These are phyloP conservation scores for Chalcosyrphus nemorum DNA, from an alignment of 2,888 invertebrate genomes.

Conservation along the genomic window DNA sequence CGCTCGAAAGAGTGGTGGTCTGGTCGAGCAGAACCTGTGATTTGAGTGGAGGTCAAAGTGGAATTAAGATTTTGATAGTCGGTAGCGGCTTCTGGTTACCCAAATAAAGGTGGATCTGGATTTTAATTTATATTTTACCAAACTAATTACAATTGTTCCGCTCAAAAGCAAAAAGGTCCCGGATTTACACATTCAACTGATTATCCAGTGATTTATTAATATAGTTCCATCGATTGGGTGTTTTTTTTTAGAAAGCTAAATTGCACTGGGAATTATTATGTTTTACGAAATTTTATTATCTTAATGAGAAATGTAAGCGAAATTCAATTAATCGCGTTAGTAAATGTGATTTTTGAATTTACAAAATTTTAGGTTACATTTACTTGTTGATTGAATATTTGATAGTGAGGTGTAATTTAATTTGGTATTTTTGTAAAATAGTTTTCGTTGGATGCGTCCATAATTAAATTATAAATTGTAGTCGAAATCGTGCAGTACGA, in stretches of 20 bases:
- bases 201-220: slow-evolving; percentile 22
- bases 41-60: neutral
- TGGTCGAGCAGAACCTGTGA: slow-evolving; percentile 9
- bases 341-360: no score
- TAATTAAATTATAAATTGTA: no score
- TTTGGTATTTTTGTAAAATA: no score
- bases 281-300: neutral
- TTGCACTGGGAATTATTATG: neutral
- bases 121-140: neutral
- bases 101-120: neutral
- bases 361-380: no score
- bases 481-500: no score
- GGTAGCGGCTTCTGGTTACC: slow-evolving; percentile 10
- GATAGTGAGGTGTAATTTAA: no score
- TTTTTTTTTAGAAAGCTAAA: neutral
- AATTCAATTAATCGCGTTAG: neutral
- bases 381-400: no score
- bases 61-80: slow-evolving; percentile 29
- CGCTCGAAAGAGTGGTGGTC: slow-evolving; percentile 4
- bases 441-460: no score
- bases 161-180: neutral
- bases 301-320: neutral
- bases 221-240: neutral
- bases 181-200: slow-evolving; percentile 16
- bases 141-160: neutral